Base-by-base conservation (phyloP, 1,140 invertebrate species). In the Maconellicoccus hirsutus region DNA sequence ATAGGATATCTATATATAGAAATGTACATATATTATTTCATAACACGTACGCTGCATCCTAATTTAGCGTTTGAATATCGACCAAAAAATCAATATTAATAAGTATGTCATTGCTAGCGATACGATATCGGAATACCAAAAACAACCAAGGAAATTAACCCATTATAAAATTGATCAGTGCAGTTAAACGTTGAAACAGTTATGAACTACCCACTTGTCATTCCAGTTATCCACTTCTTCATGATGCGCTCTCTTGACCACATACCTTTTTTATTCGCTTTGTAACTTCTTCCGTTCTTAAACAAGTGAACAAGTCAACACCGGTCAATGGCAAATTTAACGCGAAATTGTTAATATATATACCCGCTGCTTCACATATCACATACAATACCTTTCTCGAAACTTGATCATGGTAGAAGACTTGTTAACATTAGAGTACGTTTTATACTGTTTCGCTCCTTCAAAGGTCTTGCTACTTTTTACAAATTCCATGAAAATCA, bases 201-300 rank as follows among this genome's bases (percentile, higher is more conserved):
- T 52, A 52, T 52, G 42, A 52, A 52, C 42, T 52, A 52, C 42
- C 42, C 42, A 52, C 42, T 52, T 52, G n/a, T 52, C 42, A 52
- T 52, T 52, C 42, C 42, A 52, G 42, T 52, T 52, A 52, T 52
- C 42, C 42, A 8, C 42, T 16, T 52, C n/a, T 52, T 16, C n/a
- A 52, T 52, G 42, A 52, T 52, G 42, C 42, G 42, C 42, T 52
- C 42, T 16, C 42, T 52, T 52, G 42, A 52, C 42, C 42, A 52
- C 42, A 52, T 52, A 52, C 42, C 42, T 16, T 52, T 52, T 52
- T 52, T 16, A 52, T 16, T 52, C 42, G 42, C 42, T 52, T 16
- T 4, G 4, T 52, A 52, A 8, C n/a, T 52, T 52, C 42, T 52
- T 52, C 42, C 42, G 42, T 52, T 52, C 6, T 52, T 52, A 14